Base-by-base conservation (phyloP, 2,113 vertebrate genomes). In the Anseranas semipalmata region DNA sequence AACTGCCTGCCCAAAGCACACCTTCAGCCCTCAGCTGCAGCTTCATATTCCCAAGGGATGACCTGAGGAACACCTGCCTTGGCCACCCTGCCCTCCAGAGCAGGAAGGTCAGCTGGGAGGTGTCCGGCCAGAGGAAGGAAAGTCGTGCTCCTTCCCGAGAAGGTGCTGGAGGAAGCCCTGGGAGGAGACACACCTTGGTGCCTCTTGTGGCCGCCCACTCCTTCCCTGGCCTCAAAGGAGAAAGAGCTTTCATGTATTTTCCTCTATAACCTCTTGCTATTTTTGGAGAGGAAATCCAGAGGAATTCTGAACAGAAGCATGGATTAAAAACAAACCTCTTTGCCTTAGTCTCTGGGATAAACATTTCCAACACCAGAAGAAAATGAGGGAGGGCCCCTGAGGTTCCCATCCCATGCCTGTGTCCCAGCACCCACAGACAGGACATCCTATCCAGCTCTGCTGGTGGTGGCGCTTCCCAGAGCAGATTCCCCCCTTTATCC, bases 241-340 rank as follows among this genome's bases (percentile, higher is more conserved):
- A 94, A 80, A 3, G 19, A 60, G 12, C 37, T 62, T 53, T 87
- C 16, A 16, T 55, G n/a, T 37, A 32, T 93, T 84, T 43, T 55
- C 45, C 46, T 89, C 70, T 46, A 21, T 68, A 85, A 62, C 13
- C 6, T 63, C 32, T 58, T 95, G 62, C 41, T 96, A 73, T 91
- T 94, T 85, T 95, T 94, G 87, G 58, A 83, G 88, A 70, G 67
- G 75, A 95, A 90, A 96, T 90, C 15, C 59, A 94, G 75, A 94
- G 53, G 67, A 93, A 92, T 88, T 95, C 75, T 79, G 93, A 92
- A 80, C 45, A 88, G 84, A 84, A 76, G 39, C 71, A 41, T 13
- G 20, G 39, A 90, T 21, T 33, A 88, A 93, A 93, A 87, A 11
- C 72, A 95, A 87, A 79, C 10, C 10, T 59, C 78, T 85, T 94